Base-by-base conservation (phyloP, 37 sponge, comb jelly and placozoan species). In the Agelas oroides region DNA sequence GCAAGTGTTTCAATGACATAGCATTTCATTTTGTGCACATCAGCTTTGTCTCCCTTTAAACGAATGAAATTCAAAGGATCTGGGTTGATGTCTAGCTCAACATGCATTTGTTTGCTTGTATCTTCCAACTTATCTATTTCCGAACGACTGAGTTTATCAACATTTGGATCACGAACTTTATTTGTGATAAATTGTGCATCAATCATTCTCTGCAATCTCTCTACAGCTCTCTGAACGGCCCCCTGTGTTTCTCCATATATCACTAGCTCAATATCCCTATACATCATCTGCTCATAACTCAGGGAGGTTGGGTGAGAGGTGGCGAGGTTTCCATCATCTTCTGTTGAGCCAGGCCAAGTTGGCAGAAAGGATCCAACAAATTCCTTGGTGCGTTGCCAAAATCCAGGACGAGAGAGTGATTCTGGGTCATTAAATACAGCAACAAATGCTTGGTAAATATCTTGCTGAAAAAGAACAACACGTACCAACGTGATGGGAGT, bases 51-150 rank as follows among this genome's bases (percentile, higher is more conserved):
- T 36, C 88, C 88, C 40, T 73, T 60, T 19, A 87, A 16, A 14
- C 32, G 18, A 54, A 80, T 74, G 13, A 12, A 41, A 66, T 80
- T 73, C 30, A 74, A 23, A 23, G 76, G 38, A 28, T 83, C 78
- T 20, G n/a, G 65, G 41, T 87, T 81, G 73, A 87, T 53, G 2
- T 64, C 75, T 33, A 87, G 23, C 21, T 64, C 67, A 5, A 89
- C 84, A 60, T 70, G 33, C 25, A 65, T 31, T 19, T 17, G 23
- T 13, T 65, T 77, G 17, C 61, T 54, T 16, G 28, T 30, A 5
- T 36, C 59, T 58, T 34, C 23, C 19, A 87, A 37, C 24, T 60
- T 76, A 1, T 1, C 28, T 41, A 28, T 60, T 3, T 76, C 35
- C 46, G 67, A 59, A 12, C 25, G 36, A n/a, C 54, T 24, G 35